A percentile compares a stretch with the other conserved stretches of the same genome.
Evolutionary conservation across 2,113 vertebrate genomes (phyloP).

Genomic region (Neolamprologus kungweensis): DNA sequence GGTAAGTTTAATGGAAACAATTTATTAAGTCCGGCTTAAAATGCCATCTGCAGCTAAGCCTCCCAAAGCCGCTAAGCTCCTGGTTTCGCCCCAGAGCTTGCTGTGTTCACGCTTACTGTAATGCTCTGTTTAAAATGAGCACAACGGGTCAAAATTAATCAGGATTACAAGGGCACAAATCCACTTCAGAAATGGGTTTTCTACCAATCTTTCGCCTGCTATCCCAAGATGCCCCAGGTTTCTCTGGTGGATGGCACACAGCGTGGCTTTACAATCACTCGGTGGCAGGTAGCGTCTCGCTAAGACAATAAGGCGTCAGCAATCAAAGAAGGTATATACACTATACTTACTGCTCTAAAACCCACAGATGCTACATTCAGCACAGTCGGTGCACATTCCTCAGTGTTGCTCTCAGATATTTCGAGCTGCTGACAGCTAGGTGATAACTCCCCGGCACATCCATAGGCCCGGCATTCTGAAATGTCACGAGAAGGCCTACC

Average conservation of each 20-base stretch:
- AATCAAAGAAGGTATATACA: not conserved
- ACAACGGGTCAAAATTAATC: slow-evolving; percentile 82
- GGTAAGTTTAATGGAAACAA: slow-evolving; percentile 83
- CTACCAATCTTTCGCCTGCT: slow-evolving; percentile 58
- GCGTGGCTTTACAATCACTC: not conserved
- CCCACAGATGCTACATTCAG: slow-evolving; percentile 38
- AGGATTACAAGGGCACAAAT: slow-evolving; percentile 80
- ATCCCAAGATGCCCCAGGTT: slow-evolving; percentile 72
- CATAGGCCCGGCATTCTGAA: slow-evolving; percentile 28
- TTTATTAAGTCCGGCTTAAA: slow-evolving; percentile 82
- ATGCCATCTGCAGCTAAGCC: slow-evolving; percentile 82
- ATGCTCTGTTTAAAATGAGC: slow-evolving; percentile 80
- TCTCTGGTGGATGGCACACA: slow-evolving; percentile 23
- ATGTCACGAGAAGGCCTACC: slow-evolving; percentile 24
- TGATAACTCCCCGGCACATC: slow-evolving; percentile 41
- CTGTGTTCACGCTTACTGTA: slow-evolving; percentile 77
- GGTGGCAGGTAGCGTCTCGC: not conserved
- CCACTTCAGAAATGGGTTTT: slow-evolving; percentile 80
- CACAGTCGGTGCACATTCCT: slow-evolving; percentile 24
- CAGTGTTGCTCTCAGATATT: slow-evolving; percentile 35
- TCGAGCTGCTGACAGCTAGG: slow-evolving; percentile 36
- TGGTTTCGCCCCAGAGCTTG: slow-evolving; percentile 70
- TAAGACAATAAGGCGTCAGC: not conserved
- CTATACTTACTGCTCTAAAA: not conserved
- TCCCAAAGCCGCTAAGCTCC: slow-evolving; percentile 77